These are phyloP conservation scores for Chelonus formosanus DNA, from an alignment of 2,888 invertebrate species.

Conservation along the genomic window DNA sequence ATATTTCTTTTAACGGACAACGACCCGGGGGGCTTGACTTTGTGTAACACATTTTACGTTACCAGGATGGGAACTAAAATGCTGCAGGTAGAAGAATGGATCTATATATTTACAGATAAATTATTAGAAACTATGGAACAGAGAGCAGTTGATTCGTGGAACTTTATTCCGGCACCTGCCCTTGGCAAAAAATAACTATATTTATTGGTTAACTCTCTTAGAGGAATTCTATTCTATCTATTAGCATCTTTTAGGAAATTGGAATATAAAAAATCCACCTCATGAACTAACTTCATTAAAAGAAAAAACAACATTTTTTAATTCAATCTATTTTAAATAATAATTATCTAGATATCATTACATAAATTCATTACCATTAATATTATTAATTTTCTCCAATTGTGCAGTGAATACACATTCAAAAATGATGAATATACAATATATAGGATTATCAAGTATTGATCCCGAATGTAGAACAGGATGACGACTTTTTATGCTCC, in stretches of 20 bases:
- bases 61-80: conserved; percentile 21
- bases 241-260: background rate
- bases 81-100: conserved; percentile 22
- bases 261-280: background rate
- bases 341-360: no score
- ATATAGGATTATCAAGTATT: no score
- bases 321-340: no score
- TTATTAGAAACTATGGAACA: conserved; percentile 24
- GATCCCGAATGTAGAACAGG: background rate
- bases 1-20: conserved; percentile 46
- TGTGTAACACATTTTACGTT: conserved; percentile 5
- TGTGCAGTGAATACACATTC: no score
- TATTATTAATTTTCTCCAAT: no score
- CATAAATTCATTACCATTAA: no score
- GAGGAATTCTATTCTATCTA: conserved; percentile 3
- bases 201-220: conserved; percentile 7
- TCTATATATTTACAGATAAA: conserved; percentile 33
- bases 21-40: conserved; percentile 43
- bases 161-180: conserved; percentile 18
- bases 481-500: conserved; percentile 3
- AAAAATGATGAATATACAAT: no score
- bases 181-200: conserved; percentile 24
- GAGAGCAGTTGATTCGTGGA: conserved; percentile 18
- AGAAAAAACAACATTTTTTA: background rate
- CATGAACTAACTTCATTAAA: conserved; percentile 1